These are phyloP conservation scores for Phyllotis vaccarum DNA, from an alignment of 2,797 vertebrate genomes.

Conservation along the genomic window DNA sequence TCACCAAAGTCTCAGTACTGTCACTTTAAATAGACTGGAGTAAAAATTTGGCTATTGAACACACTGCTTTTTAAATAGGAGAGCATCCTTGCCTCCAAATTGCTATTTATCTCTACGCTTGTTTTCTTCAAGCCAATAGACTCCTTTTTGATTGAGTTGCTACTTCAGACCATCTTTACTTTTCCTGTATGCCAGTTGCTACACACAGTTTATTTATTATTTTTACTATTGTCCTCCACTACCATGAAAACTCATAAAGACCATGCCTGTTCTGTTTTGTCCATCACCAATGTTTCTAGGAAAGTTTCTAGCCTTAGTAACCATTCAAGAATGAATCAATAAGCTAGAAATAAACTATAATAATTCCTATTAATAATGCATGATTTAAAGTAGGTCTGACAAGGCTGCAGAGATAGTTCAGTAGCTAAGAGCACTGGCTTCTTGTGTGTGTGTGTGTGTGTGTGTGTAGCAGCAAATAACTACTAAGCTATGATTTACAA, in stretches of 20 bases:
- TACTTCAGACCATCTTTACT: slow-evolving; percentile 42
- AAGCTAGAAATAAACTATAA: slow-evolving; percentile 27
- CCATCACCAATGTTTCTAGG: background rate
- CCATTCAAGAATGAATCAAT: slow-evolving; percentile 45
- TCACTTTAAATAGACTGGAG: slow-evolving; percentile 14
- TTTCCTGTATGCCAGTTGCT: slow-evolving; percentile 24
- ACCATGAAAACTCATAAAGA: background rate
- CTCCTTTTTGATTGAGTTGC: slow-evolving; percentile 52
- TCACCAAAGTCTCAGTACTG: background rate
- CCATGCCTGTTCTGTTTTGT: background rate
- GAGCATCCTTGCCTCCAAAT: slow-evolving; percentile 29
- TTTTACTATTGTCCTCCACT: slow-evolving; percentile 4
- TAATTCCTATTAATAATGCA: background rate
- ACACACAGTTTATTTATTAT: background rate
- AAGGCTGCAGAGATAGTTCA: background rate
- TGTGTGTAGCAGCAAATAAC: background rate
- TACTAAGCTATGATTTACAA: slow-evolving; percentile 34
- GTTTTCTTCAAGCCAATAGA: slow-evolving; percentile 12
- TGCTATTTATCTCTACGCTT: background rate
- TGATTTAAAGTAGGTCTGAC: slow-evolving; percentile 39
- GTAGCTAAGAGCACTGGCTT: background rate
- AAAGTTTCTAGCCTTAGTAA: background rate
- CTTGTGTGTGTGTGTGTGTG: no score
- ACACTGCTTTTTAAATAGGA: slow-evolving; percentile 39
- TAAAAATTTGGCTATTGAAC: background rate